Evolutionary conservation across 2,113 vertebrate genomes (phyloP).

Genomic region (Aythya baeri): DNA sequence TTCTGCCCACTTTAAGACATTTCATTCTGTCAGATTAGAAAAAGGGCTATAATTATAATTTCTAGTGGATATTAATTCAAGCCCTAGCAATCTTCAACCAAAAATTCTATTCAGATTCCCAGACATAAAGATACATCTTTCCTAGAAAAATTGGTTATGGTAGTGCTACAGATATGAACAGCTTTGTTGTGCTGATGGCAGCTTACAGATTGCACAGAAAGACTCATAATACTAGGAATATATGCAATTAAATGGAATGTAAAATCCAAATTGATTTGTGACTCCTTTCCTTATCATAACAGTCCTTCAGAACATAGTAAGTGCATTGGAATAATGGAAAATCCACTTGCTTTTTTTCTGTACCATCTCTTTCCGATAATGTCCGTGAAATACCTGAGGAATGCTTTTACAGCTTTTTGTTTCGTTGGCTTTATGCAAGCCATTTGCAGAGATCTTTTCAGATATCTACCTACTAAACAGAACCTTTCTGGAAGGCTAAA

Average conservation of each 20-base stretch:
- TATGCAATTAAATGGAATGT: slow-evolving; percentile 46
- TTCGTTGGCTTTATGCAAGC: neutral
- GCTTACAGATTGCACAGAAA: neutral
- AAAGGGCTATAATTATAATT: neutral
- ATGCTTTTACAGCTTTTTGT: slow-evolving; percentile 1
- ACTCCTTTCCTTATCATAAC: slow-evolving; percentile 25
- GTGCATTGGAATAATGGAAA: slow-evolving; percentile 48
- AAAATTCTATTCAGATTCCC: neutral
- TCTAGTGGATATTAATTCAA: neutral
- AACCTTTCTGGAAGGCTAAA: neutral
- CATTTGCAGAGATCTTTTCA: slow-evolving; percentile 18
- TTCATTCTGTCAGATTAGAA: neutral
- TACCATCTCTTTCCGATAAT: neutral
- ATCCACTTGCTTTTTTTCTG: slow-evolving; percentile 24
- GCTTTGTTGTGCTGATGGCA: neutral
- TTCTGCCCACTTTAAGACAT: neutral
- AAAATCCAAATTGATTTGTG: slow-evolving; percentile 55
- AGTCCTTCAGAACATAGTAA: slow-evolving; percentile 25
- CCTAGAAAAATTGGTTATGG: neutral
- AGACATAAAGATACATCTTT: neutral
- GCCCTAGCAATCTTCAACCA: neutral
- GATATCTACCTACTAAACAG: neutral
- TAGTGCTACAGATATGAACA: neutral
- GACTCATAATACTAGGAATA: neutral
- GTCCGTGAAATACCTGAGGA: slow-evolving; percentile 36